Conservation (phyloP, 2,888 invertebrate genomes). For the Stenichneumon culpator region DNA sequence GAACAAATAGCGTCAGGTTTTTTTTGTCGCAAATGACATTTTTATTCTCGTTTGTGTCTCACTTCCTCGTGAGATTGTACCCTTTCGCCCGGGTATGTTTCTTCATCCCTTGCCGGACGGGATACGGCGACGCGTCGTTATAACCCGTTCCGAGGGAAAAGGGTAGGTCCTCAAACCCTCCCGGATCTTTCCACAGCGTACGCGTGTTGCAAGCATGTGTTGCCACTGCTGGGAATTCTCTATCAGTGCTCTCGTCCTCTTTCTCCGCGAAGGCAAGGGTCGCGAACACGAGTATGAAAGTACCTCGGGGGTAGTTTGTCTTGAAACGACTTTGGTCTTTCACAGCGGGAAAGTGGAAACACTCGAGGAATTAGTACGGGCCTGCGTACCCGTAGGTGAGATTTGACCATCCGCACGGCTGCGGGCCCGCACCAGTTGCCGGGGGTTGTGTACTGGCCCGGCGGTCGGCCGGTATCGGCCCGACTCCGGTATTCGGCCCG, state of each 20-base stretch:
- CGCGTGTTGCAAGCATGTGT: conserved; percentile 31
- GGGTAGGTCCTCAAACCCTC: conserved; percentile 57
- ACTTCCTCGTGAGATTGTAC: conserved; percentile 13
- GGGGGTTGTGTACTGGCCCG: no score
- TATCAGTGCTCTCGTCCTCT: conserved; percentile 59
- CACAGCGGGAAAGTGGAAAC: conserved; percentile 65
- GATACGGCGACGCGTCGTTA: conserved; percentile 23
- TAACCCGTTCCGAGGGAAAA: conserved; percentile 59
- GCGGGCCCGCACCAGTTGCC: no score
- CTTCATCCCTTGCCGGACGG: conserved; percentile 34
- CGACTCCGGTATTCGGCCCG: no score
- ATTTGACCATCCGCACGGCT: conserved; percentile 12
- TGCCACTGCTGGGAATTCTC: conserved; percentile 44
- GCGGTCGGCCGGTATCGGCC: no score
- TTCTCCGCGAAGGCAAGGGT: conserved; percentile 57
- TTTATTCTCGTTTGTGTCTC: neutral
- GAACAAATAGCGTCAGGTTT: neutral
- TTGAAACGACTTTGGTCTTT: conserved; percentile 69
- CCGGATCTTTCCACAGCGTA: conserved; percentile 61
- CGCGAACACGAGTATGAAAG: conserved; percentile 58
- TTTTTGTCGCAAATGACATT: neutral
- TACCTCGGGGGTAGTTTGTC: conserved; percentile 65
- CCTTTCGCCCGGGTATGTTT: conserved; percentile 15
- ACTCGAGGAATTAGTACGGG: conserved; percentile 63
- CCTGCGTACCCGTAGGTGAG: conserved; percentile 30